Conservation (phyloP, 2,113 vertebrate genomes). For the Aptenodytes patagonicus region DNA sequence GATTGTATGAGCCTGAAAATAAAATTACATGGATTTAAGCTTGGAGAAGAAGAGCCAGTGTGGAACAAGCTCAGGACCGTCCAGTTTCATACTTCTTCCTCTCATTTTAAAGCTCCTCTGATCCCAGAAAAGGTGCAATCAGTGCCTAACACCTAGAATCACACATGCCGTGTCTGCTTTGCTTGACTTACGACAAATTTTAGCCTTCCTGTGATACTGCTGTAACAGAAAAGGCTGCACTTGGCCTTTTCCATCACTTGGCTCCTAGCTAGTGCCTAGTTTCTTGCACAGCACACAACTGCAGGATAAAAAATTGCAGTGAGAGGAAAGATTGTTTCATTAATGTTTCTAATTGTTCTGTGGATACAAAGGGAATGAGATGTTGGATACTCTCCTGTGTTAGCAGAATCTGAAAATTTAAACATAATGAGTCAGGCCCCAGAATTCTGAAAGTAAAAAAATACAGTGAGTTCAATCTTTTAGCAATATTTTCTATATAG, state of each 20-base stretch:
- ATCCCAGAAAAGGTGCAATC: not conserved
- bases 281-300: not conserved
- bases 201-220: not conserved
- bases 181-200: not conserved
- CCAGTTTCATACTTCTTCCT: not conserved
- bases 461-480: not conserved
- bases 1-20: not conserved
- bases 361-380: not conserved
- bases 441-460: not conserved
- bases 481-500: not conserved
- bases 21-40: not conserved
- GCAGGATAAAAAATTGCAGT: not conserved
- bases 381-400: not conserved
- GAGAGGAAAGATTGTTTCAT: not conserved
- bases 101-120: not conserved
- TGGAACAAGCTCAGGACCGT: not conserved
- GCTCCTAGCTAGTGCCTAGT: not conserved
- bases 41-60: not conserved
- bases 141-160: not conserved
- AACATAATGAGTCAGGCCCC: fast-evolving
- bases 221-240: not conserved
- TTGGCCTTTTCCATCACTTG: not conserved
- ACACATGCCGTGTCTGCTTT: fast-evolving
- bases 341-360: not conserved
- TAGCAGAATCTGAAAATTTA: not conserved